Evolutionary conservation across 2,888 invertebrate genomes (phyloP).

Genomic region (Drosophila algonquin): DNA sequence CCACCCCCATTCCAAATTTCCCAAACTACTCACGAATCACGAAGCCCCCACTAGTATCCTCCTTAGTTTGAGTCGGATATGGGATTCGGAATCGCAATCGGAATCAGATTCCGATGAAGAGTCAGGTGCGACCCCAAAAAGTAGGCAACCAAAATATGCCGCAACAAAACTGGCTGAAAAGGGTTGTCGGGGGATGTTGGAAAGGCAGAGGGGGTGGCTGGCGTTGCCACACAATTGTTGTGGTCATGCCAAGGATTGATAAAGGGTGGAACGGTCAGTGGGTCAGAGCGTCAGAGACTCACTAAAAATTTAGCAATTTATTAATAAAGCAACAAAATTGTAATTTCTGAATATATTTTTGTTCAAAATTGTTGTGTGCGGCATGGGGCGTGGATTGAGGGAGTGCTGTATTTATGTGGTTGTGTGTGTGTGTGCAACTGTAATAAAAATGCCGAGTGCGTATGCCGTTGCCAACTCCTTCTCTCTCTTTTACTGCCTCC

Average conservation of each 20-base stretch:
- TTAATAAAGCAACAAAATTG: conserved; percentile 62
- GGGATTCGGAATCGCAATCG: background rate
- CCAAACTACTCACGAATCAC: conserved; percentile 30
- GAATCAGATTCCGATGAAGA: background rate
- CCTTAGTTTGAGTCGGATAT: background rate
- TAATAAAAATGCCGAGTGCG: conserved; percentile 65
- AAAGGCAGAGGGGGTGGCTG: no score
- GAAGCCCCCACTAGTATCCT: conserved; percentile 9
- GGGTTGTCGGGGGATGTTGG: no score
- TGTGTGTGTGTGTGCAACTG: conserved; percentile 12
- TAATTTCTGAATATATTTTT: conserved; percentile 67
- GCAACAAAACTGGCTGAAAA: conserved; percentile 11
- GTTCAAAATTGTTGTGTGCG: conserved; percentile 28
- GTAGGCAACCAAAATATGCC: conserved; percentile 32
- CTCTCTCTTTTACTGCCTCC: background rate
- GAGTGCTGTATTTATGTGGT: background rate
- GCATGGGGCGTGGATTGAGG: background rate
- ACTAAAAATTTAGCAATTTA: conserved; percentile 41
- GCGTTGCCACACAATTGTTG: background rate
- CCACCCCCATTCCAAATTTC: background rate
- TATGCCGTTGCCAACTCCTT: conserved; percentile 17
- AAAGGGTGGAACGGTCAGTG: background rate
- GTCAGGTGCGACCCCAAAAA: conserved; percentile 49
- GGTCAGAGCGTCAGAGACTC: background rate
- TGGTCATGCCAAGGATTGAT: background rate